A percentile compares a stretch with the other conserved stretches of the same genome.
Evolutionary conservation across 1,140 invertebrate genomes (phyloP).

Genomic region (Caenorhabditis elegans): WBcel235 BX284605.5:20733501-20734000

Average conservation of each 20-base stretch:
- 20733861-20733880: not conserved
- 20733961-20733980: too few relatives aligned
- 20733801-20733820: too few relatives aligned
- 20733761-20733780: not conserved
- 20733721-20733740: not conserved
- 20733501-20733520: not conserved
- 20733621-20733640: not conserved
- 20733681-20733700: not conserved
- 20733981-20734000: too few relatives aligned
- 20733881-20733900: not conserved
- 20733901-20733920: not conserved
- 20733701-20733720: not conserved
- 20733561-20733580: not conserved
- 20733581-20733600: not conserved
- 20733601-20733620: not conserved
- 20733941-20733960: not conserved
- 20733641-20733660: not conserved
- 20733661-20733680: not conserved
- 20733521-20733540: not conserved
- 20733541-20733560: not conserved
- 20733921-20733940: not conserved
- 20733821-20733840: too few relatives aligned
- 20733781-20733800: too few relatives aligned
- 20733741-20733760: not conserved
- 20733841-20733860: too few relatives aligned